Conservation (phyloP, 2,888 invertebrate genomes). For the Rhamnusium bicolor region DNA sequence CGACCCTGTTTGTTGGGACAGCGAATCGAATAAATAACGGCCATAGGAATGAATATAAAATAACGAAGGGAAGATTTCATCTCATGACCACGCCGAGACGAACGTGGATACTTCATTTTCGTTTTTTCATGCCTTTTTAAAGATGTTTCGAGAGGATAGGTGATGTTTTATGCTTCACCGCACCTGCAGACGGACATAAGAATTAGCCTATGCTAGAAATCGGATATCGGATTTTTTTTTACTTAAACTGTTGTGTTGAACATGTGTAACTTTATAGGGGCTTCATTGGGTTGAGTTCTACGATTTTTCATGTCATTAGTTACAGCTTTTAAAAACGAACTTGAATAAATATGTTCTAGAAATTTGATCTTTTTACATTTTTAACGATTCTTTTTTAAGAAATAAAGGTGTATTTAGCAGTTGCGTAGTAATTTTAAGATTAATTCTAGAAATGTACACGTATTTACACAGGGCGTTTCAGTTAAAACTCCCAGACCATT, state of each 20-base stretch:
- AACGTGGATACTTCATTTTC: conserved; percentile 38
- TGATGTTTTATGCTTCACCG: conserved; percentile 36
- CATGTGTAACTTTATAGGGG: conserved; percentile 29
- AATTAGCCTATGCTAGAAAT: conserved; percentile 36
- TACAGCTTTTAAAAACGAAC: neutral
- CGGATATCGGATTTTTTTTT: conserved; percentile 30
- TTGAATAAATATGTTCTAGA: neutral
- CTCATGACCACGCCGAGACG: conserved; percentile 37
- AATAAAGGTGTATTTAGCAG: no score
- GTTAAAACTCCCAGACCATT: no score
- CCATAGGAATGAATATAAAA: conserved; percentile 48
- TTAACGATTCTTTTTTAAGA: no score
- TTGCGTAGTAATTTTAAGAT: no score
- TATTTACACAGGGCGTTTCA: no score
- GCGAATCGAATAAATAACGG: conserved; percentile 49
- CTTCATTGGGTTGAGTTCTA: neutral
- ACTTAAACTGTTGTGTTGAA: conserved; percentile 6
- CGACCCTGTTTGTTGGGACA: conserved; percentile 27
- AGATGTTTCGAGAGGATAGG: conserved; percentile 39
- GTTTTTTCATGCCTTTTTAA: conserved; percentile 32
- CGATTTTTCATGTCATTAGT: neutral
- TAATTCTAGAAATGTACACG: no score
- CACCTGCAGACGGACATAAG: conserved; percentile 26
- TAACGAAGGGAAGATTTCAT: conserved; percentile 47
- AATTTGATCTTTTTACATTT: neutral